Conservation (phyloP, 2,113 vertebrate species). For the Gnathonemus longibarbis region DNA sequence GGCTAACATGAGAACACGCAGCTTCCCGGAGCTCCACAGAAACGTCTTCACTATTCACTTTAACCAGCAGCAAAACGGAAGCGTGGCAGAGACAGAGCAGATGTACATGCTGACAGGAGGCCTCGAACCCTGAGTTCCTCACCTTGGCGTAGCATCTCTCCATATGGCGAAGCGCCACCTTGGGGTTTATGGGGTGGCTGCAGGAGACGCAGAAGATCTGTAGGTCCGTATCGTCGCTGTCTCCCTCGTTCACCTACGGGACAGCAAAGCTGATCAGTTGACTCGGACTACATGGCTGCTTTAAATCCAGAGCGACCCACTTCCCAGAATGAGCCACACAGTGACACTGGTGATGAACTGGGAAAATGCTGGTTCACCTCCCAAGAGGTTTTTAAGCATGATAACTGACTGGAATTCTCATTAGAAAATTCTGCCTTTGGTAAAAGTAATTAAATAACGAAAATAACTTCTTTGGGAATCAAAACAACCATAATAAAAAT, state of each 20-base stretch:
- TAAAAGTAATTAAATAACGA: neutral
- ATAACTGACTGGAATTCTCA: neutral
- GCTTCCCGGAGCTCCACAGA: neutral
- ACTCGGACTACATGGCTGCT: neutral
- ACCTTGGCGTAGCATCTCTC: constrained; percentile 92
- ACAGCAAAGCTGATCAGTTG: neutral
- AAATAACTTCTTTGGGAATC: no score
- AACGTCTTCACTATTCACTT: neutral
- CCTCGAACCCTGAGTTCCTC: neutral
- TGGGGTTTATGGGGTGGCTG: constrained; percentile 85
- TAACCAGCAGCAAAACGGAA: neutral
- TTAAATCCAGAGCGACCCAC: neutral
- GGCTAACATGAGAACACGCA: neutral
- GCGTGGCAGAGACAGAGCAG: neutral
- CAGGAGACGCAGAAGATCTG: constrained; percentile 93
- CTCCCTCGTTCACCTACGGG: constrained; percentile 74
- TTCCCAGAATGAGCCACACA: neutral
- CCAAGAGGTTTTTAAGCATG: neutral
- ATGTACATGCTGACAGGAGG: neutral
- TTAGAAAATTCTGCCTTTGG: neutral
- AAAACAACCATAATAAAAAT: no score
- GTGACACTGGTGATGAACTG: neutral
- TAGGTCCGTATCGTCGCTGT: constrained; percentile 82
- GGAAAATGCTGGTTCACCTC: neutral
- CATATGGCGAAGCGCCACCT: constrained; percentile 85